phyloP scores from a whole-genome alignment of 2,113 vertebrate species.

The Manacus vitellinus region DNA sequence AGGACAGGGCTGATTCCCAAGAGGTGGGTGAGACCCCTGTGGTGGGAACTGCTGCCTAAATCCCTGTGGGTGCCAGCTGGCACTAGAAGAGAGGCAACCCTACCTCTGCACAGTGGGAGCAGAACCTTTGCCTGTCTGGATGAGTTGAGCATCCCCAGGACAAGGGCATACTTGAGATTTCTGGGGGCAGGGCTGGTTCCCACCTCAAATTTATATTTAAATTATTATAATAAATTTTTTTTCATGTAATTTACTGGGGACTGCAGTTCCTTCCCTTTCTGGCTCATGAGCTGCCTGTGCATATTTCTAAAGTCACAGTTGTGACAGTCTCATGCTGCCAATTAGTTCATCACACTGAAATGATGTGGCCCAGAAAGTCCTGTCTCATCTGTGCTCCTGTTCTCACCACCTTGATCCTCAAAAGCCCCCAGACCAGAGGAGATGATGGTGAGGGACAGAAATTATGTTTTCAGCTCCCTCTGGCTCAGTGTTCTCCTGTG shows the following conservation, averaged over 20 bases:
- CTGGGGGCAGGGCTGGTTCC: background rate
- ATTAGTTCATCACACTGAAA: background rate
- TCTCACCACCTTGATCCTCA: background rate
- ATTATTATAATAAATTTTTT: background rate
- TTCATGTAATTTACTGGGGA: background rate
- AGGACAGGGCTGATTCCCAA: background rate
- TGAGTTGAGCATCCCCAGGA: rapidly evolving
- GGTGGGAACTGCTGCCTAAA: background rate
- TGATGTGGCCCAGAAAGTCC: background rate
- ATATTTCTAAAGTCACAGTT: background rate
- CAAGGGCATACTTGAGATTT: rapidly evolving
- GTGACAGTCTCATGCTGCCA: background rate
- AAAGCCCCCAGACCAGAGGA: background rate
- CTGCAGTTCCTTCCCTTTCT: background rate
- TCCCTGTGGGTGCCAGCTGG: background rate
- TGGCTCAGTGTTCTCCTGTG: background rate
- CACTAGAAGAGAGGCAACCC: background rate
- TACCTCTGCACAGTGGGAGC: background rate
- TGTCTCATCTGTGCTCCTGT: background rate
- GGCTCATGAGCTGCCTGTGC: background rate
- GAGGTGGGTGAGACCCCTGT: background rate
- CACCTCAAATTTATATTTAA: background rate
- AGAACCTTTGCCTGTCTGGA: background rate
- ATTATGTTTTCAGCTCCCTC: background rate
- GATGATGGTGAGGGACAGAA: background rate